phyloP scores from a whole-genome alignment of 1,140 invertebrate species.

The Trichomalopsis sarcophagae region DNA sequence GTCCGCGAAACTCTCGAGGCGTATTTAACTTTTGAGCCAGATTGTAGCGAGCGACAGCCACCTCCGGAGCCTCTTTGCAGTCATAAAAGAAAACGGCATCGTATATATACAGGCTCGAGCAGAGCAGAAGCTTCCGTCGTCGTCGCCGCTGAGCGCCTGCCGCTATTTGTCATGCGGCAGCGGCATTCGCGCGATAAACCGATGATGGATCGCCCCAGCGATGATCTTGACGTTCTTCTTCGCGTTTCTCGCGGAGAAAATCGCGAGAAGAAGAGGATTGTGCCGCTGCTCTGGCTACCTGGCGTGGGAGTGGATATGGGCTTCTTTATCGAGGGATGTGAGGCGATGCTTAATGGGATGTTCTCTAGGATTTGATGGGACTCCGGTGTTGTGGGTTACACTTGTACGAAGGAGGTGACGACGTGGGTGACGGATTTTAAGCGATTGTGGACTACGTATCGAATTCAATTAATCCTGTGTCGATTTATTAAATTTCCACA shows the following conservation, averaged over 20 bases:
- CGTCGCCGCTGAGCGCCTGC: background rate
- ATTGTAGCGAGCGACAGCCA: background rate
- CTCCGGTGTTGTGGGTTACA: background rate
- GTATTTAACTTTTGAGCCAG: background rate
- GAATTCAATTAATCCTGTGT: background rate
- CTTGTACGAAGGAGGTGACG: background rate
- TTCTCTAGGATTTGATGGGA: background rate
- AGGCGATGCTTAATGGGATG: constrained; percentile 1
- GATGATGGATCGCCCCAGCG: constrained; percentile 38
- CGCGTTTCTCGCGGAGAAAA: background rate
- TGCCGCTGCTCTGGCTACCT: too few relatives aligned
- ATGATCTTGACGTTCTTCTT: constrained; percentile 28
- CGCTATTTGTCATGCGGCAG: constrained; percentile 37
- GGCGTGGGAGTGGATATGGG: background rate
- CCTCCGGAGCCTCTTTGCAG: background rate
- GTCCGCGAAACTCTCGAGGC: too few relatives aligned
- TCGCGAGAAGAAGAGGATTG: background rate
- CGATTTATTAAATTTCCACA: background rate
- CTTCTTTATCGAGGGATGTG: background rate
- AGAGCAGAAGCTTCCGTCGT: constrained; percentile 20
- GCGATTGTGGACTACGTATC: too few relatives aligned
- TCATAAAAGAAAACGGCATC: constrained; percentile 3
- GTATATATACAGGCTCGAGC: too few relatives aligned
- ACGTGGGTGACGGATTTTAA: background rate
- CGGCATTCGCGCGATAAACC: constrained; percentile 37